Conservation (phyloP, 2,888 invertebrate genomes). For the Calameuta idolon region DNA sequence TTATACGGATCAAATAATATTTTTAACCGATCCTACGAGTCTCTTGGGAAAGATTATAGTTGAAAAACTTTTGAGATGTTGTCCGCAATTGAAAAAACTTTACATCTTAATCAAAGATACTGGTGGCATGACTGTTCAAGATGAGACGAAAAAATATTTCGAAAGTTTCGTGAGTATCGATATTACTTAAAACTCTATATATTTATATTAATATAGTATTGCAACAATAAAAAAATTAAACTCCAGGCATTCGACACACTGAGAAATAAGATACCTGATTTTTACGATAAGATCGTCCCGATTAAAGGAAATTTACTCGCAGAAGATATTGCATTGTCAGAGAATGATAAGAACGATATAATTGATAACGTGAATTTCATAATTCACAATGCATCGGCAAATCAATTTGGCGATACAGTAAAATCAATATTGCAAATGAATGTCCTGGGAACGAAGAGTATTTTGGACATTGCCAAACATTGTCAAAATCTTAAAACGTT, state of each 20-base stretch:
- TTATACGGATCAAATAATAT: neutral
- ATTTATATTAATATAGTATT: neutral
- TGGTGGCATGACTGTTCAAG: slow-evolving; percentile 9
- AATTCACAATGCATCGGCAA: slow-evolving; percentile 28
- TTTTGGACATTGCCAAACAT: slow-evolving; percentile 20
- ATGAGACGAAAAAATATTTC: slow-evolving; percentile 24
- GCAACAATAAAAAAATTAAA: neutral
- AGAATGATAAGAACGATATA: slow-evolving; percentile 9
- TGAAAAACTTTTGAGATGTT: slow-evolving; percentile 11
- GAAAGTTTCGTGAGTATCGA: slow-evolving; percentile 18
- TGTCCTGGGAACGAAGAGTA: slow-evolving; percentile 23
- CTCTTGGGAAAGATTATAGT: neutral
- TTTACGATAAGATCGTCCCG: slow-evolving; percentile 12
- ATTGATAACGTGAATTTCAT: slow-evolving; percentile 21
- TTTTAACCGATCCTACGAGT: neutral
- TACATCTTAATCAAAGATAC: slow-evolving; percentile 28
- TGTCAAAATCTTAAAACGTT: slow-evolving; percentile 21
- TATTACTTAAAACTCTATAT: neutral
- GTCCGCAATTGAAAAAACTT: slow-evolving; percentile 19
- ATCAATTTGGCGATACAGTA: slow-evolving; percentile 21
- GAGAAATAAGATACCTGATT: slow-evolving; percentile 12
- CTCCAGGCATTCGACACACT: slow-evolving; percentile 24
- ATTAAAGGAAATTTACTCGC: slow-evolving; percentile 20
- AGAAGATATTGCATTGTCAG: slow-evolving; percentile 18
- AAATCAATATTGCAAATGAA: slow-evolving; percentile 8